Percentiles rank a stretch among this genome's conserved stretches.
Evolutionary conservation across 1,140 invertebrate species (phyloP).

Genomic region (Listronotus bonariensis): DNA sequence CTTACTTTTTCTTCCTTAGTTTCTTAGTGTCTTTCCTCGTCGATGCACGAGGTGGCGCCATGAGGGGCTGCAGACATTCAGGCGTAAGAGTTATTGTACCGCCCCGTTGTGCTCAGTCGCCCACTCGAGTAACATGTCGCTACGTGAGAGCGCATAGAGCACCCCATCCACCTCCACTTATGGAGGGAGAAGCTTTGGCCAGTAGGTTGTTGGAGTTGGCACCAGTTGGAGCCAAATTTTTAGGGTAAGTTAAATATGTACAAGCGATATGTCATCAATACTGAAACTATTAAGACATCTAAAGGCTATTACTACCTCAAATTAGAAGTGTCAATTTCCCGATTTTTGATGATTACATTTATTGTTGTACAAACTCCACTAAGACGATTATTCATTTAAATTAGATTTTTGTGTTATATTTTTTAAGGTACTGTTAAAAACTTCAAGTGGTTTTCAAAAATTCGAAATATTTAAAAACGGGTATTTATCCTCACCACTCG

Average conservation of each 20-base stretch:
- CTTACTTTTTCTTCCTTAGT: constrained; percentile 58
- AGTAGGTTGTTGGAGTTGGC: constrained; percentile 91
- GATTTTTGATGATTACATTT: no score
- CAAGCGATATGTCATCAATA: no score
- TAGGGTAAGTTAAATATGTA: constrained; percentile 71
- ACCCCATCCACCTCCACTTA: constrained; percentile 86
- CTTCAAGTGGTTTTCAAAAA: no score
- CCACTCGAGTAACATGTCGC: constrained; percentile 91
- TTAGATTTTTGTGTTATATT: no score
- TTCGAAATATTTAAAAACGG: no score
- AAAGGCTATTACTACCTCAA: no score
- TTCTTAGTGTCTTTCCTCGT: constrained; percentile 98
- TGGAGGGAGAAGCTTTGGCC: constrained; percentile 94
- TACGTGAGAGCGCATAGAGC: constrained; percentile 81
- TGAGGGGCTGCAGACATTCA: constrained; percentile 94
- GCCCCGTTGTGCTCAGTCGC: constrained; percentile 88
- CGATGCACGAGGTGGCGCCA: constrained; percentile 93
- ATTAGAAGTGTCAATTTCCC: no score
- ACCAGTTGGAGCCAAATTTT: constrained; percentile 92
- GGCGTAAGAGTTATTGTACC: constrained; percentile 94
- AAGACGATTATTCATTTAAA: no score
- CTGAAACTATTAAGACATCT: no score
- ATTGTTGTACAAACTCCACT: no score
- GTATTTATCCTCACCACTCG: no score
- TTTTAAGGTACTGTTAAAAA: no score